A percentile compares a stretch with the other conserved stretches of the same genome.
Conservation (phyloP, 2,113 vertebrate species). For the Pangasianodon gigas region DNA sequence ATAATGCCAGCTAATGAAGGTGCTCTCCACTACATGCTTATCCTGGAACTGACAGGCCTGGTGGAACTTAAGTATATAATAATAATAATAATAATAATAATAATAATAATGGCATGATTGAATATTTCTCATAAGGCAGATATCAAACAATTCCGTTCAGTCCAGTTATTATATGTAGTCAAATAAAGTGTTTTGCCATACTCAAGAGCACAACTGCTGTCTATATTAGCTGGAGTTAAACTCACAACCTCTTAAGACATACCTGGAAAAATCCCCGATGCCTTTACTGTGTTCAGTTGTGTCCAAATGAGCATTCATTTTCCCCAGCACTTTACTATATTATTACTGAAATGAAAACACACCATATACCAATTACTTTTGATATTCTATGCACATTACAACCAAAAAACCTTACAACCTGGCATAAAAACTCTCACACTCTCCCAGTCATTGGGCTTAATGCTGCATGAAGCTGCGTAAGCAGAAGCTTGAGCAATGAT, state of each 20-base stretch:
- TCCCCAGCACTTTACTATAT: neutral
- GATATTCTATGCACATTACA: neutral
- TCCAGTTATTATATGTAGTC: neutral
- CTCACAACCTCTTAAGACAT: neutral
- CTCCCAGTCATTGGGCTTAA: neutral
- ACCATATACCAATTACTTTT: neutral
- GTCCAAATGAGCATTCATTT: neutral
- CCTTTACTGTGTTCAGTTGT: neutral
- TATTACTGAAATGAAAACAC: neutral
- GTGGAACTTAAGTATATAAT: neutral
- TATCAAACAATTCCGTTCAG: neutral
- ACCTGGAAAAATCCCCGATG: neutral
- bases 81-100: neutral
- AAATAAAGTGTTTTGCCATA: neutral
- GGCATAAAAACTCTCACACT: neutral
- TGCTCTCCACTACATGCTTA: neutral
- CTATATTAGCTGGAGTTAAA: neutral
- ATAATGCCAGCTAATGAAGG: neutral
- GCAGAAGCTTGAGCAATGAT: neutral
- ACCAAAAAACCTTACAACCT: neutral
- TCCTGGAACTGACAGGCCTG: neutral
- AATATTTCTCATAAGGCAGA: neutral
- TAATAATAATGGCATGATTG: neutral
- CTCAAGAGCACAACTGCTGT: neutral
- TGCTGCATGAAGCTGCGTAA: neutral